Conservation (phyloP, 2,113 vertebrate species). For the Laterallus jamaicensis region DNA sequence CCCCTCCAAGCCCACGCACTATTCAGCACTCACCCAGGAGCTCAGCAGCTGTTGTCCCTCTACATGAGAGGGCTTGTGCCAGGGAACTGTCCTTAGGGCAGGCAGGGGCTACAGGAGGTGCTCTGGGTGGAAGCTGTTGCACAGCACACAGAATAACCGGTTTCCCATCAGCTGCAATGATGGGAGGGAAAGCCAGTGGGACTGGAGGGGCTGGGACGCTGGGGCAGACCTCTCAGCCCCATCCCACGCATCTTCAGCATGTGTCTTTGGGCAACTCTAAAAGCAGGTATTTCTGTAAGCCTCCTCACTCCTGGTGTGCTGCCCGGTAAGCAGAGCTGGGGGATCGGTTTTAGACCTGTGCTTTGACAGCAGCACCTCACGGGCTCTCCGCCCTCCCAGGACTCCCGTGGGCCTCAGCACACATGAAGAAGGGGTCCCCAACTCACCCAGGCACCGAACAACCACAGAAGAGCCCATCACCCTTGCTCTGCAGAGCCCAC, state of each 20-base stretch:
- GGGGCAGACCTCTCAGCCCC: neutral
- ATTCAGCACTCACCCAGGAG: neutral
- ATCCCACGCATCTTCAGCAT: neutral
- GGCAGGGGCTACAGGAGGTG: neutral
- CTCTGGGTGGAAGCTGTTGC: neutral
- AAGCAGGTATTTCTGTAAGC: neutral
- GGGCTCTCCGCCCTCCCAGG: neutral
- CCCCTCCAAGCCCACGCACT: fast-evolving
- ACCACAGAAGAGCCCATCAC: fast-evolving
- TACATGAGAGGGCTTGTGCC: neutral
- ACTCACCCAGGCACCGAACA: neutral
- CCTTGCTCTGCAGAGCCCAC: neutral
- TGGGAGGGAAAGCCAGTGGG: neutral
- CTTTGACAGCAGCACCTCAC: neutral
- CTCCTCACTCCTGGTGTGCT: neutral
- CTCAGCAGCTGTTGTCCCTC: neutral
- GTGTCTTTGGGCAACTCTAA: neutral
- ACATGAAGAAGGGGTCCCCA: neutral
- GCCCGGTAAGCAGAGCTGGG: neutral
- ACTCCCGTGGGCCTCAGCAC: neutral
- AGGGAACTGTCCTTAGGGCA: neutral
- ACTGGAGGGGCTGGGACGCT: neutral
- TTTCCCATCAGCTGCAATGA: neutral
- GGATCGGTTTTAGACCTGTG: neutral
- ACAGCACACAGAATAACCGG: neutral